phyloP scores from a whole-genome alignment of 2,888 invertebrate species.

The Epinotia brunnichana region DNA sequence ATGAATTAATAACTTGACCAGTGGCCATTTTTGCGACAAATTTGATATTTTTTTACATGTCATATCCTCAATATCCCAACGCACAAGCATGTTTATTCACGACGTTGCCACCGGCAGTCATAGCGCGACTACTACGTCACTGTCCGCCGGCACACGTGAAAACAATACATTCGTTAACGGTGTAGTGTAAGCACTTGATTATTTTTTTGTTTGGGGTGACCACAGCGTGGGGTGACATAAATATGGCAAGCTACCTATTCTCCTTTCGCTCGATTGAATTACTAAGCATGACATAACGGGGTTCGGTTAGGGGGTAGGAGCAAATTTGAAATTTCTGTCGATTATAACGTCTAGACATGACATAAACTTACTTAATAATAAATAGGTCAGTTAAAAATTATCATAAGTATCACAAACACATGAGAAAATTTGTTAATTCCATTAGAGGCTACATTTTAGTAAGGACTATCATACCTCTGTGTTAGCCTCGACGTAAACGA shows the following conservation, averaged over 20 bases:
- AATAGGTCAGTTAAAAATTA: too few relatives aligned
- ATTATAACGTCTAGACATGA: not conserved
- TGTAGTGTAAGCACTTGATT: constrained; percentile 40
- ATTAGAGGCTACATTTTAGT: too few relatives aligned
- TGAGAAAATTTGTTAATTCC: too few relatives aligned
- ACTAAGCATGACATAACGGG: not conserved
- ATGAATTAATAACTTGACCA: too few relatives aligned
- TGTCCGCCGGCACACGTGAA: constrained; percentile 48
- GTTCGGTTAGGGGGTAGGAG: not conserved
- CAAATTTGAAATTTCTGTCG: not conserved
- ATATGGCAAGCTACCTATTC: not conserved
- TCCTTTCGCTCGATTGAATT: not conserved
- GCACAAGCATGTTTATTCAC: constrained; percentile 48
- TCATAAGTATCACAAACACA: too few relatives aligned
- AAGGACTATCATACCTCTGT: too few relatives aligned
- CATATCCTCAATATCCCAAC: constrained; percentile 46
- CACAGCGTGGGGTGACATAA: constrained; percentile 24
- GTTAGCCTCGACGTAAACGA: too few relatives aligned
- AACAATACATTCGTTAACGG: constrained; percentile 40
- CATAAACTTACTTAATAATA: too few relatives aligned
- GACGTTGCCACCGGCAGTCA: constrained; percentile 51
- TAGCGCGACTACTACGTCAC: constrained; percentile 58
- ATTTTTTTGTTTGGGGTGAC: constrained; percentile 25
- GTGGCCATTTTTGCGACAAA: too few relatives aligned
- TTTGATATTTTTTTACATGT: not conserved